These are phyloP conservation scores for Lutjanus erythropterus DNA, from an alignment of 2,113 vertebrate species.

Conservation along the genomic window DNA sequence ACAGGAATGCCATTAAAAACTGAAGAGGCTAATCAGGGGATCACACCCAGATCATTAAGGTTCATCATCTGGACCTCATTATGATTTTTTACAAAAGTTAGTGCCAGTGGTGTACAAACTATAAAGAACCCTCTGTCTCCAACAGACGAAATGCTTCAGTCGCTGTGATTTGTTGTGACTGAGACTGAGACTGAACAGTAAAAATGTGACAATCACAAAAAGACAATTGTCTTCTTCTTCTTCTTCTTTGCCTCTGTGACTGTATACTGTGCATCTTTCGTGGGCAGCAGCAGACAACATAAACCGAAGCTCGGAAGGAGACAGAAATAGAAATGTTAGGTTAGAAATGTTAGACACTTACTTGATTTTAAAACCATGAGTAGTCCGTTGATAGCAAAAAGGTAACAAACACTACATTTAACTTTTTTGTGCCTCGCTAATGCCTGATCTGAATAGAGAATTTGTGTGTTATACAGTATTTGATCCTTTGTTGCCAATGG, in stretches of 20 bases:
- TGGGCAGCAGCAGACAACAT: constrained; percentile 51
- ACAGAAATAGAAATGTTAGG: constrained; percentile 48
- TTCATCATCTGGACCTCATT: too few relatives aligned
- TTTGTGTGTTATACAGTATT: constrained; percentile 33
- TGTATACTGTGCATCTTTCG: constrained; percentile 12
- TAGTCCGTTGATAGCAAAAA: constrained; percentile 1
- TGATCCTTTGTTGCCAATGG: constrained; percentile 70
- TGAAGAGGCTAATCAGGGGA: too few relatives aligned
- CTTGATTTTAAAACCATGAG: constrained; percentile 21
- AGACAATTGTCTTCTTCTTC: constrained; percentile 41
- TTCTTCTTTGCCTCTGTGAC: constrained; percentile 21
- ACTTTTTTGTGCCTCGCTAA: constrained; percentile 29
- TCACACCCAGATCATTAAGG: too few relatives aligned
- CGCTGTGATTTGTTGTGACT: constrained; percentile 69
- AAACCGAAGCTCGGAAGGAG: constrained; percentile 2
- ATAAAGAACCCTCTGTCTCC: constrained; percentile 51
- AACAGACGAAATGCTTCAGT: constrained; percentile 41
- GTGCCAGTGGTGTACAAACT: constrained; percentile 31
- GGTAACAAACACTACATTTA: constrained; percentile 1
- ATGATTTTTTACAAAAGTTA: too few relatives aligned
- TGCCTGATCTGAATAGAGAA: constrained; percentile 34
- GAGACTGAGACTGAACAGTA: constrained; percentile 52
- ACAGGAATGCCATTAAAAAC: too few relatives aligned
- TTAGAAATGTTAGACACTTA: constrained; percentile 22
- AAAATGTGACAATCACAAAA: constrained; percentile 60